Conservation (phyloP, 1,140 invertebrate species). For the Schlechtendalia chinensis region DNA sequence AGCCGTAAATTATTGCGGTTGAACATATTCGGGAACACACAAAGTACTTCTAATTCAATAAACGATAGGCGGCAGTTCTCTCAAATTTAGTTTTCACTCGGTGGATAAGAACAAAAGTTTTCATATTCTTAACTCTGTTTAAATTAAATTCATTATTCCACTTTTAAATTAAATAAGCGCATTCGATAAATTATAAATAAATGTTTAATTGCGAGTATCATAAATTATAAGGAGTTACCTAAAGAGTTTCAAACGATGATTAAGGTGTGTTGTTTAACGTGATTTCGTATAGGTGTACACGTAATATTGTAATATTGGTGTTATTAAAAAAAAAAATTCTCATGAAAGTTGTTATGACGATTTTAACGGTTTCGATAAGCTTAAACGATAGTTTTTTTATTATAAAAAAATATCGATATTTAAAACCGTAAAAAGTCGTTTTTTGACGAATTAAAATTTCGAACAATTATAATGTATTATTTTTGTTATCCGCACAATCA, state of each 20-base stretch:
- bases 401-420: no score
- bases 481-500: no score
- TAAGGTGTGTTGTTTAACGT: no score
- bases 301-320: no score
- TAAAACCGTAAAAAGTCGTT: no score
- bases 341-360: no score
- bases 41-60: conserved; percentile 46
- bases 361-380: no score
- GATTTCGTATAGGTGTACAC: no score
- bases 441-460: no score
- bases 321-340: no score
- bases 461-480: no score
- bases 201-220: conserved; percentile 2
- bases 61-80: conserved; percentile 20
- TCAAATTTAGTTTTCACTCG: conserved; percentile 42
- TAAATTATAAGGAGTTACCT: background rate
- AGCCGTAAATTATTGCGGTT: conserved; percentile 29
- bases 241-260: background rate
- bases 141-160: conserved; percentile 39
- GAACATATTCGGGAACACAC: conserved; percentile 39
- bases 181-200: conserved; percentile 28
- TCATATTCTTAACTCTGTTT: conserved; percentile 45
- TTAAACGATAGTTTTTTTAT: no score
- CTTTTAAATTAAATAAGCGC: conserved; percentile 24
- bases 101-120: conserved; percentile 18